Evolutionary conservation across 2,797 vertebrate species (phyloP).

Genomic region (Morelia viridis): DNA sequence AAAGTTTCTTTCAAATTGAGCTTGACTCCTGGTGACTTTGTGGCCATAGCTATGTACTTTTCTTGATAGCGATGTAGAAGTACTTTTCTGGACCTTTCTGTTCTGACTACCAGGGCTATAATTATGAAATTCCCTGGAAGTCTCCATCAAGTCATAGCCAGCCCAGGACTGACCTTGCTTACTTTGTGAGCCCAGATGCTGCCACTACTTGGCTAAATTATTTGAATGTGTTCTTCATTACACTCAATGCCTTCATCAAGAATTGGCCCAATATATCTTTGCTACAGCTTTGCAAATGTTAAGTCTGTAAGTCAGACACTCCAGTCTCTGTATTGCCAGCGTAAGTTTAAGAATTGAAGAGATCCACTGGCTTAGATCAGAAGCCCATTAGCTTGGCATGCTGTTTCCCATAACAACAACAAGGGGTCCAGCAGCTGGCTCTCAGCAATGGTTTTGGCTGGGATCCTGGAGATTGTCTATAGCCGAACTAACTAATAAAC

Average conservation of each 20-base stretch:
- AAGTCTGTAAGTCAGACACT: neutral
- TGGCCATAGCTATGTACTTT: neutral
- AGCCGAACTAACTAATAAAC: neutral
- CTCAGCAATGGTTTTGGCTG: neutral
- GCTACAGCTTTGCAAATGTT: neutral
- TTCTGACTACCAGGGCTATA: neutral
- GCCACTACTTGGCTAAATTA: neutral
- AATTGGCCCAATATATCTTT: neutral
- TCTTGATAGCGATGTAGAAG: neutral
- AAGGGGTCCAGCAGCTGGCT: neutral
- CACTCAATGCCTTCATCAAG: neutral
- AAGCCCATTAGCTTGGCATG: neutral
- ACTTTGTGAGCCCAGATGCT: neutral
- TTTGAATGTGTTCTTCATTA: neutral
- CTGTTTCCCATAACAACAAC: neutral
- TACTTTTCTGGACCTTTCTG: neutral
- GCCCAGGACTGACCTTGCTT: neutral
- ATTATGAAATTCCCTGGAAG: neutral
- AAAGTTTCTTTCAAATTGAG: neutral
- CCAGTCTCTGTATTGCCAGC: neutral
- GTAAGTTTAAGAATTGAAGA: neutral
- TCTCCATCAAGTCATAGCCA: neutral
- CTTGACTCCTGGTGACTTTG: neutral
- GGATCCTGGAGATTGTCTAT: neutral
- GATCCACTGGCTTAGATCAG: neutral